These are phyloP conservation scores for Scylla paramamosain DNA, from an alignment of 1,140 invertebrate genomes.

Conservation along the genomic window DNA sequence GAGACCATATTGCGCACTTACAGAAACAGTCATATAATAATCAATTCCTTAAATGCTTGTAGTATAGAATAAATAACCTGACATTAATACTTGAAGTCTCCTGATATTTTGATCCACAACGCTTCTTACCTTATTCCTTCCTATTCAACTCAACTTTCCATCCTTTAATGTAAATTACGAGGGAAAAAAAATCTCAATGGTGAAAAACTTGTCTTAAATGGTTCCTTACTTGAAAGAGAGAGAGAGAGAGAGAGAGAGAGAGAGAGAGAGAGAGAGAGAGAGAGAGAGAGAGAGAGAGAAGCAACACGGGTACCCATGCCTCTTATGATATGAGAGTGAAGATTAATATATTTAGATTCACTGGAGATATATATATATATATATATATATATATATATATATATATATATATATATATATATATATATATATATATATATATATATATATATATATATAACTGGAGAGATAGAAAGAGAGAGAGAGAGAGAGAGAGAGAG, in stretches of 20 bases:
- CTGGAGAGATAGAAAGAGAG: background rate
- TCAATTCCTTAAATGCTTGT: too few relatives aligned
- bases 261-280: background rate
- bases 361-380: background rate
- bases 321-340: background rate
- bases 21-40: too few relatives aligned
- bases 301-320: background rate
- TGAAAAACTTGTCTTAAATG: too few relatives aligned
- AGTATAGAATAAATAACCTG: too few relatives aligned
- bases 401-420: conserved; percentile 27
- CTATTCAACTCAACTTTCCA: too few relatives aligned
- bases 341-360: background rate
- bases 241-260: conserved; percentile 25
- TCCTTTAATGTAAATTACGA: too few relatives aligned
- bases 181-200: too few relatives aligned
- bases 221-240: background rate
- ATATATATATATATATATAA: conserved; percentile 37
- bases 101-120: too few relatives aligned
- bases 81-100: too few relatives aligned
- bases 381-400: conserved; percentile 33
- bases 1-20: too few relatives aligned
- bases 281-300: background rate
- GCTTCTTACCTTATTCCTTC: too few relatives aligned
- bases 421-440: conserved; percentile 31
- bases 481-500: background rate